These are phyloP conservation scores for Beris morrisii DNA, from an alignment of 2,888 invertebrate species.

Conservation along the genomic window DNA sequence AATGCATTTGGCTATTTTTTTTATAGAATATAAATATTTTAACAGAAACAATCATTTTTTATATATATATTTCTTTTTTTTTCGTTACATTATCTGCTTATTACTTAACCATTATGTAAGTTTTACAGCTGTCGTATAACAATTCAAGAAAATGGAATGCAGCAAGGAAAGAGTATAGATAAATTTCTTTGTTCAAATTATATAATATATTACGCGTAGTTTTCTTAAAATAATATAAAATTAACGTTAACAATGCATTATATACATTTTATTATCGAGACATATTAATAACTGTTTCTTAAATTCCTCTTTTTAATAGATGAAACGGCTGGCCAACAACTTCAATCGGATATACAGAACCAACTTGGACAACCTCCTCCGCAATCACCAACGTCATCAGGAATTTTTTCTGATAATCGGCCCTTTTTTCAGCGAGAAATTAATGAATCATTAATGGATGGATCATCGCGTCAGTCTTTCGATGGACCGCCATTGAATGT, in stretches of 20 bases:
- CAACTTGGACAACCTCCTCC: slow-evolving; percentile 22
- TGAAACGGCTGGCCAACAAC: slow-evolving; percentile 33
- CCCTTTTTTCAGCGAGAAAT: slow-evolving; percentile 34
- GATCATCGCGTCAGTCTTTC: slow-evolving; percentile 23
- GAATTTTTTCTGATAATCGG: slow-evolving; percentile 29
- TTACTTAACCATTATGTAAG: no score
- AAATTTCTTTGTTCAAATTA: background rate
- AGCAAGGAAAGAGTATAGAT: background rate
- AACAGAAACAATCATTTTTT: no score
- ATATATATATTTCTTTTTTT: background rate
- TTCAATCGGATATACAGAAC: slow-evolving; percentile 28
- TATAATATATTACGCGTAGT: no score
- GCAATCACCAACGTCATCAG: slow-evolving; percentile 18
- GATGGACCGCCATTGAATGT: slow-evolving; percentile 16
- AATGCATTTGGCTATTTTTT: no score
- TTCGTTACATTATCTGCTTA: background rate
- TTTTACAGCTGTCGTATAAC: no score
- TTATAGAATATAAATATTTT: no score
- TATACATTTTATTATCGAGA: no score
- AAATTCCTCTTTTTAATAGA: slow-evolving; percentile 16
- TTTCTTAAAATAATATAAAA: no score
- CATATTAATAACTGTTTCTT: background rate
- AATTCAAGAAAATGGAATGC: background rate
- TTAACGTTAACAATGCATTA: no score
- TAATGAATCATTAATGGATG: slow-evolving; percentile 29